These are phyloP conservation scores for Myodes glareolus DNA, from an alignment of 2,113 vertebrate species.

Conservation along the genomic window DNA sequence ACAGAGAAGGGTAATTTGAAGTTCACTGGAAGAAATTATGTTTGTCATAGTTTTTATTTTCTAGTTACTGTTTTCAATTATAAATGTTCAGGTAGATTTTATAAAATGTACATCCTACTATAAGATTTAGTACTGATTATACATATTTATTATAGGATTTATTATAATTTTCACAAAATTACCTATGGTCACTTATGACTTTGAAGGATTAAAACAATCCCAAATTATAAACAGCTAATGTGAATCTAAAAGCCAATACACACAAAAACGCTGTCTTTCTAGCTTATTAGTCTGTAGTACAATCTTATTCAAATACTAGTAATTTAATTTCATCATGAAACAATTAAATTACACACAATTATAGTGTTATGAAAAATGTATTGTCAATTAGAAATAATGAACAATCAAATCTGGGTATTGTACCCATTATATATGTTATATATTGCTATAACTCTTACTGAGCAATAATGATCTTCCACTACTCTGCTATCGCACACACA, in stretches of 20 bases:
- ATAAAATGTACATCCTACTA: conserved; percentile 29
- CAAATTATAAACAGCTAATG: conserved; percentile 22
- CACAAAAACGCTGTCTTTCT: neutral
- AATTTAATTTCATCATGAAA: conserved; percentile 50
- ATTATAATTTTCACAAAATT: conserved; percentile 54
- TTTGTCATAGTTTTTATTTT: conserved; percentile 30
- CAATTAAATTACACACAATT: neutral
- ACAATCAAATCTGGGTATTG: neutral
- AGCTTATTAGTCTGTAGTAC: neutral
- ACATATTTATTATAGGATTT: conserved; percentile 46
- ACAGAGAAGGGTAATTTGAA: conserved; percentile 22
- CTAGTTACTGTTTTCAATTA: conserved; percentile 51
- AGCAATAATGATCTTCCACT: conserved; percentile 46
- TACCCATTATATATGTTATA: neutral
- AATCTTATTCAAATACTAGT: conserved; percentile 48
- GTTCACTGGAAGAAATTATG: conserved; percentile 19
- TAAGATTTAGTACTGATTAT: conserved; percentile 53
- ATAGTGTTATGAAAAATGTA: conserved; percentile 25
- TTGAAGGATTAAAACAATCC: conserved; percentile 29
- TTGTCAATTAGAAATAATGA: conserved; percentile 54
- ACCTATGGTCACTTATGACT: conserved; percentile 45
- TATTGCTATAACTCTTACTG: conserved; percentile 32
- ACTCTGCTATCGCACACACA: neutral
- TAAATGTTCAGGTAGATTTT: conserved; percentile 41
- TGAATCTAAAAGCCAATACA: conserved; percentile 22